Evolutionary conservation across 2,888 invertebrate species (phyloP), one percentile per base, ranked within the genome.

Genomic region (Hypsopygia costalis): DNA sequence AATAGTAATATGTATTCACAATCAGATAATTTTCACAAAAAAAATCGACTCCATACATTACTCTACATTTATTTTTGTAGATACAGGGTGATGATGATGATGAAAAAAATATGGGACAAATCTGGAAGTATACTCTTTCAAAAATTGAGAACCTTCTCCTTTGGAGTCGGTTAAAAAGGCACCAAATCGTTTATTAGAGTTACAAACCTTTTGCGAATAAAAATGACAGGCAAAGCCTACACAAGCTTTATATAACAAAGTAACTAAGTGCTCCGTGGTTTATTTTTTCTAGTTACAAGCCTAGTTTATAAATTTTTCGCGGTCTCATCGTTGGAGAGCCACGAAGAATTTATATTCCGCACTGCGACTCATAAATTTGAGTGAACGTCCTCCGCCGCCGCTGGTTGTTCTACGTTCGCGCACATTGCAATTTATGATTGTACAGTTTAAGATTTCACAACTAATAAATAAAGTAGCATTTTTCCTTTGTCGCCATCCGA

Each of bases 311-410:
- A 50, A 67, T 75, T 78, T 80, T 76, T 78, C 54, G 70, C 55
- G 70, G 69, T 70, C 64, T 69, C 74, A 64, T 69, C 69, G 69
- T 52, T 47, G 63, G 68, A 63, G 67, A 69, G 67, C 72, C 64
- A 71, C 67, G 68, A 73, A 77, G 78, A 79, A 82, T 85, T 83
- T 82, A 83, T 85, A 81, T 81, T 79, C 85, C 85, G 85, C 85
- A 86, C 51, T 86, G 85, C 85, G 85, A 79, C 85, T 80, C 82
- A 85, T 86, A 86, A 86, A 85, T 86, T 79, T 77, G 75, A 73
- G 75, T 73, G 75, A 74, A 68, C 72, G 81, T 81, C 79, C 76
- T 70, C 72, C 62, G 60, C 67, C 59, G 62, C 68, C 16, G 62
- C 61, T 64, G 69, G 69, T 79, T 80, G 79, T 77, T 75, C 73